A percentile compares a stretch with the other conserved stretches of the same genome.
Evolutionary conservation across 2,797 vertebrate species (phyloP).

Genomic region (Erithacus rubecula): DNA sequence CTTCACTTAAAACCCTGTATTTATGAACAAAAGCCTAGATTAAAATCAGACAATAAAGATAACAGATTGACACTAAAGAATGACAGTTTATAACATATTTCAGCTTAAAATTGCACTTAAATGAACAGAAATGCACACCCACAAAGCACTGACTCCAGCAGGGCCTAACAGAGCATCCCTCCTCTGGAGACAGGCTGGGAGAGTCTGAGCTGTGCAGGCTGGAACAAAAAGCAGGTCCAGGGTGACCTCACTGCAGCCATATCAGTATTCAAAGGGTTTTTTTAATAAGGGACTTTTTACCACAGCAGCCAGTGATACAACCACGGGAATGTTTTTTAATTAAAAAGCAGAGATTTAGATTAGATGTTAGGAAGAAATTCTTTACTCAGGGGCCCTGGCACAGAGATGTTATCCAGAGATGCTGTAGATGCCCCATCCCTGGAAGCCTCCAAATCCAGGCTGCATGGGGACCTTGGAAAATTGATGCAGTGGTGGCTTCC

Average conservation of each 20-base stretch:
- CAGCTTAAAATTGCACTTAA: neutral
- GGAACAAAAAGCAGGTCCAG: neutral
- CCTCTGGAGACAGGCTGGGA: neutral
- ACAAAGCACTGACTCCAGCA: neutral
- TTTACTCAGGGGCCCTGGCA: neutral
- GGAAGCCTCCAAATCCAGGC: neutral
- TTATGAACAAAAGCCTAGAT: neutral
- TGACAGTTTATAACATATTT: neutral
- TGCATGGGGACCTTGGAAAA: neutral
- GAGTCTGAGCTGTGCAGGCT: neutral
- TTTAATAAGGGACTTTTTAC: neutral
- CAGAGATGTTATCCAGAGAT: neutral
- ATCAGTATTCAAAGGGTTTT: neutral
- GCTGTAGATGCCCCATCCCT: neutral
- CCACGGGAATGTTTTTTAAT: neutral
- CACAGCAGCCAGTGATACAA: fast-evolving
- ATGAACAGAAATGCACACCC: neutral
- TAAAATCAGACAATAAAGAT: neutral
- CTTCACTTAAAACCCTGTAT: neutral
- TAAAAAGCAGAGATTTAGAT: neutral
- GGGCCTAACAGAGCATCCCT: neutral
- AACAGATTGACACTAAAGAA: neutral
- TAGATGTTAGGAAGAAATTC: neutral
- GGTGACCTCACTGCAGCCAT: neutral
- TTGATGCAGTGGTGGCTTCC: neutral